Conservation (phyloP, 2,888 invertebrate species). For the Chrysolina oricalcia region DNA sequence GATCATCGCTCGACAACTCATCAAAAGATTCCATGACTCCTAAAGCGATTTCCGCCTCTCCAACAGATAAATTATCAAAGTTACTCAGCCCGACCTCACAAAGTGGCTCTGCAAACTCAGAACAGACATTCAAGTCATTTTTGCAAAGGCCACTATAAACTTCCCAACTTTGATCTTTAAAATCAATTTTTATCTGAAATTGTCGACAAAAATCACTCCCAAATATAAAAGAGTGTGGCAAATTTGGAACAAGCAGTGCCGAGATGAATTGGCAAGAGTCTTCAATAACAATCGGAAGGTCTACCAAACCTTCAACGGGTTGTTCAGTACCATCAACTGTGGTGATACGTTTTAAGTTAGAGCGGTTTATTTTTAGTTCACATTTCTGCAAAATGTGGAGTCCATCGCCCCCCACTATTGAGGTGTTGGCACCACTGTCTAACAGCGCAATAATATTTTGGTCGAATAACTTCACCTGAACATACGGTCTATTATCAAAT, state of each 20-base stretch:
- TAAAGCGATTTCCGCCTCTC: not conserved
- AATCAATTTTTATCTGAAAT: constrained; percentile 26
- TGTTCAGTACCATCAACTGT: no score
- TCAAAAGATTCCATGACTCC: no score
- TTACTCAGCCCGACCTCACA: not conserved
- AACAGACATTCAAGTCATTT: not conserved
- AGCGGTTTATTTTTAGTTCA: not conserved
- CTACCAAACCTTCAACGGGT: constrained; percentile 11
- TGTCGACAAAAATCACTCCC: constrained; percentile 37
- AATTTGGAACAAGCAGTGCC: constrained; percentile 17
- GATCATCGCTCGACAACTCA: not conserved
- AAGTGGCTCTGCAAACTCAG: not conserved
- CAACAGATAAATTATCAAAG: not conserved
- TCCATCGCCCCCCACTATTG: constrained; percentile 22
- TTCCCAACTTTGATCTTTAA: constrained; percentile 26
- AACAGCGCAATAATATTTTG: constrained; percentile 18
- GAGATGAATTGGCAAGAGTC: not conserved
- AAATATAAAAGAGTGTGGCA: constrained; percentile 14
- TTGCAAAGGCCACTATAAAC: not conserved
- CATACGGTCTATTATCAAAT: constrained; percentile 31
- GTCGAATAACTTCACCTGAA: constrained; percentile 21
- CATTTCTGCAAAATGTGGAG: not conserved
- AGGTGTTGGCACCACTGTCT: constrained; percentile 29
- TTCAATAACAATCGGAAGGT: constrained; percentile 18
- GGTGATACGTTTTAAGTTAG: constrained; percentile 1